phyloP scores from a whole-genome alignment of 2,888 invertebrate species.

The Ischnus inquisitorius region DNA sequence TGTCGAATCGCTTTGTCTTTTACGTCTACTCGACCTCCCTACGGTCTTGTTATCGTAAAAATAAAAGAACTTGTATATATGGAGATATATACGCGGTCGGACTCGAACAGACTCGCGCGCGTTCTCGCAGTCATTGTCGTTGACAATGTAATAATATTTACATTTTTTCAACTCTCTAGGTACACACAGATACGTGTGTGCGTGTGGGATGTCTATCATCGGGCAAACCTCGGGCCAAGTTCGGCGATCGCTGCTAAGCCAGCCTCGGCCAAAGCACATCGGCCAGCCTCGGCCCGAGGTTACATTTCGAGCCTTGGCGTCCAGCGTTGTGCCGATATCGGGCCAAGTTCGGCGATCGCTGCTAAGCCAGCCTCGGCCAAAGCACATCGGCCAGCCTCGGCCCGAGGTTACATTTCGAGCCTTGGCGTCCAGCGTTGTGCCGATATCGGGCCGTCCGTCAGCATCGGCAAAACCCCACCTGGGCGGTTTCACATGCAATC shows the following conservation, averaged over 20 bases:
- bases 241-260: background rate
- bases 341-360: too few relatives aligned
- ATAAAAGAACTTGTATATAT: too few relatives aligned
- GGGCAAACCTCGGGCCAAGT: background rate
- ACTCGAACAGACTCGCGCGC: too few relatives aligned
- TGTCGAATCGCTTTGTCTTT: too few relatives aligned
- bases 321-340: background rate
- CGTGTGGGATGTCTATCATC: background rate
- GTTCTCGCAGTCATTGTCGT: too few relatives aligned
- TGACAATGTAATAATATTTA: too few relatives aligned
- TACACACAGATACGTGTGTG: too few relatives aligned
- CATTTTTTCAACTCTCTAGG: too few relatives aligned
- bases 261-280: background rate
- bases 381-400: background rate
- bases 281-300: conserved; percentile 3
- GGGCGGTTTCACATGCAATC: conserved; percentile 72
- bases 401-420: background rate
- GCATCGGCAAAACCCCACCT: background rate
- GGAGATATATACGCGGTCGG: too few relatives aligned
- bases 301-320: background rate
- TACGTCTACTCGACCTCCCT: too few relatives aligned
- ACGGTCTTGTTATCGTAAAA: too few relatives aligned
- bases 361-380: background rate
- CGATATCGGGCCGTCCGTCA: background rate
- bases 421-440: background rate